These are phyloP conservation scores for Calliscelio sp. DNA, from an alignment of 2,888 invertebrate genomes.

Conservation along the genomic window DNA sequence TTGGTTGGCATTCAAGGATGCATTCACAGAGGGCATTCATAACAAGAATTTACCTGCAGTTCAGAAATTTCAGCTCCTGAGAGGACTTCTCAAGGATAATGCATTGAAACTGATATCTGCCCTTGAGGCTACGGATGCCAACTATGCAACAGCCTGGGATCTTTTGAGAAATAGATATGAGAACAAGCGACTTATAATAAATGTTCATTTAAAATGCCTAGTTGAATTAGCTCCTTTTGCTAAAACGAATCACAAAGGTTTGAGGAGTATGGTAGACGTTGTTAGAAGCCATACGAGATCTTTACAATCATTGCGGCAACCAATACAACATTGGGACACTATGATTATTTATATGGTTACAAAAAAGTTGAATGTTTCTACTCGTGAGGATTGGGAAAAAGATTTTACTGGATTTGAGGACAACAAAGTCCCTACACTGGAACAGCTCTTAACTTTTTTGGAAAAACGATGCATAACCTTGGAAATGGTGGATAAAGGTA, in stretches of 20 bases:
- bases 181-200: slow-evolving; percentile 8
- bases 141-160: slow-evolving; percentile 29
- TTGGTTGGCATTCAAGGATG: slow-evolving; percentile 11
- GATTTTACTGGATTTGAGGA: background rate
- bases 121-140: slow-evolving; percentile 18
- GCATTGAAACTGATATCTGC: slow-evolving; percentile 34
- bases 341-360: slow-evolving; percentile 25
- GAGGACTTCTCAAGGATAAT: slow-evolving; percentile 8
- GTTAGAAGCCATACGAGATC: background rate
- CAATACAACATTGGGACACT: slow-evolving; percentile 9
- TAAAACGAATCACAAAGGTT: background rate
- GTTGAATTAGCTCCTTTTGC: slow-evolving; percentile 1
- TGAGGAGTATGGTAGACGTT: slow-evolving; percentile 7
- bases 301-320: background rate
- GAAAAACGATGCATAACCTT: slow-evolving; percentile 15
- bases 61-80: slow-evolving; percentile 13
- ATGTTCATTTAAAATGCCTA: slow-evolving; percentile 23
- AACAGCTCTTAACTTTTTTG: background rate
- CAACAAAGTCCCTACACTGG: background rate
- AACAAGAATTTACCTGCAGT: background rate
- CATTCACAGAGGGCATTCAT: background rate
- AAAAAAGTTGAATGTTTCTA: slow-evolving; percentile 18
- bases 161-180: slow-evolving; percentile 19
- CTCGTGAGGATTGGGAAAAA: slow-evolving; percentile 13
- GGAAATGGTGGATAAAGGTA: slow-evolving; percentile 12